Percentiles rank a stretch among this genome's conserved stretches.
Evolutionary conservation across 2,888 invertebrate genomes (phyloP).

Genomic region (Drosophila siamana): DNA sequence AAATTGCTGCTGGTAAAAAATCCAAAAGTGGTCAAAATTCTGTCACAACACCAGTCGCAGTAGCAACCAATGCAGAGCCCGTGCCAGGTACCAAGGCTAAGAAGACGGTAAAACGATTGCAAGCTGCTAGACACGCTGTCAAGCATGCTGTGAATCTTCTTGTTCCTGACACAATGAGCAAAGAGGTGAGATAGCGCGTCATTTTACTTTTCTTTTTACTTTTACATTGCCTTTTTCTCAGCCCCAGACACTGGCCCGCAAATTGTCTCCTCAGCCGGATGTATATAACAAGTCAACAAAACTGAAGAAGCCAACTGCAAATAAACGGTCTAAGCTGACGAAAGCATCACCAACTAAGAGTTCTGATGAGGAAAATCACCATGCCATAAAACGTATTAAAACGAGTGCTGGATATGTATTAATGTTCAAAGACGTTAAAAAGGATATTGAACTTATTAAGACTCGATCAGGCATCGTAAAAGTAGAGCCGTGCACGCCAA

Average conservation of each 20-base stretch:
- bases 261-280: constrained; percentile 53
- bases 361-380: constrained; percentile 60
- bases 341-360: constrained; percentile 50
- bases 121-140: constrained; percentile 52
- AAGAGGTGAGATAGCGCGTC: constrained; percentile 38
- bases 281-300: neutral
- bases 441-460: constrained; percentile 51
- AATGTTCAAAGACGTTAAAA: constrained; percentile 22
- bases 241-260: constrained; percentile 53
- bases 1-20: constrained; percentile 33
- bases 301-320: neutral
- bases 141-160: constrained; percentile 51
- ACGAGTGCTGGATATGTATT: constrained; percentile 69
- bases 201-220: neutral
- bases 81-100: constrained; percentile 22
- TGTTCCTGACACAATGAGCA: constrained; percentile 12
- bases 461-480: constrained; percentile 77
- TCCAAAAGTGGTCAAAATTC: constrained; percentile 4
- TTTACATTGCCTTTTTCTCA: neutral
- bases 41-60: neutral
- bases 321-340: neutral
- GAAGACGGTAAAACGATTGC: constrained; percentile 62
- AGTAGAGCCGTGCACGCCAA: constrained; percentile 80
- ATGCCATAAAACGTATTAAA: constrained; percentile 36
- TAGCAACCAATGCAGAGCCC: neutral